phyloP scores from a whole-genome alignment of 2,888 invertebrate species.

The Ophraella communa region DNA sequence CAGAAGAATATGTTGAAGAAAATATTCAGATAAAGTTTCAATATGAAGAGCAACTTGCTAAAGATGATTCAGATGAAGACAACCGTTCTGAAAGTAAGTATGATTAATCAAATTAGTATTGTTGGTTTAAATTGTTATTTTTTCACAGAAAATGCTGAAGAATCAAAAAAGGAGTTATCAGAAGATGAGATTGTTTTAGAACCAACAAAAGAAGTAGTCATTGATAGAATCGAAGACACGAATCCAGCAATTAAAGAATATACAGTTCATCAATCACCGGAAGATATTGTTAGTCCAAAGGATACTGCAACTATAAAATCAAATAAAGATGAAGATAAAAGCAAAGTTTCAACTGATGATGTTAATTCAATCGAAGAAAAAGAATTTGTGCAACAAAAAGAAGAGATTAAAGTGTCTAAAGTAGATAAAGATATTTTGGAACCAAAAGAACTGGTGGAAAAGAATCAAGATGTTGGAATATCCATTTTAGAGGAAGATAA shows the following conservation, averaged over 20 bases:
- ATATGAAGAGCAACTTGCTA: background rate
- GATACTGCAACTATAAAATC: background rate
- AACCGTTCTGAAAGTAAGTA: background rate
- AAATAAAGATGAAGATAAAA: background rate
- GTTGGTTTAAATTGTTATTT: background rate
- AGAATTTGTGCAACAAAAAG: background rate
- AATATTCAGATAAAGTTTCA: background rate
- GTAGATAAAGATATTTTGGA: background rate
- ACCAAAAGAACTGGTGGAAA: background rate
- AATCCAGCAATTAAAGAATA: background rate
- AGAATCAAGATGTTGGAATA: background rate
- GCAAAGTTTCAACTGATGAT: background rate
- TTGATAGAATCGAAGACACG: background rate
- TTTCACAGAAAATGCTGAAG: background rate
- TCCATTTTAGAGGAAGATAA: background rate
- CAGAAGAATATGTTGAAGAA: background rate
- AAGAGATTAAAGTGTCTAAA: background rate
- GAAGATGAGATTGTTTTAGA: conserved; percentile 1
- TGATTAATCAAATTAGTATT: background rate
- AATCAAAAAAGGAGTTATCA: background rate
- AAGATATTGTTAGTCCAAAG: background rate
- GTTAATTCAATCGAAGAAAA: background rate
- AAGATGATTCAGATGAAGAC: background rate
- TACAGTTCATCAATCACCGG: background rate
- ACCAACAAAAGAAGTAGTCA: background rate